phyloP scores from a whole-genome alignment of 2,888 invertebrate genomes.

The Desoria tigrina region DNA sequence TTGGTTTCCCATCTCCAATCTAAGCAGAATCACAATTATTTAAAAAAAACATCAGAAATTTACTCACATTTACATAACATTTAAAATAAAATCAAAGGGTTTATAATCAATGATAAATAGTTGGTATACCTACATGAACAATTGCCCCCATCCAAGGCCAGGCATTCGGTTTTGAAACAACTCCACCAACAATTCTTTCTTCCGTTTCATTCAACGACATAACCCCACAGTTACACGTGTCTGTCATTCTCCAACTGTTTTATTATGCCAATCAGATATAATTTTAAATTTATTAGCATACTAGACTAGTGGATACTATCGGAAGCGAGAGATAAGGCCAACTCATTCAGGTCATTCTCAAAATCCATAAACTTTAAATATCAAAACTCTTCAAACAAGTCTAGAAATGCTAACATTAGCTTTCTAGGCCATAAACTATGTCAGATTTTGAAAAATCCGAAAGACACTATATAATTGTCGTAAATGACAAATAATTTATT shows the following conservation, averaged over 20 bases:
- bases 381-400: too few relatives aligned
- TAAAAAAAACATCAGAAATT: not conserved
- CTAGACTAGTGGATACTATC: too few relatives aligned
- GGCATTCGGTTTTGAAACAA: constrained; percentile 35
- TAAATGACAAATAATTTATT: too few relatives aligned
- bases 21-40: not conserved
- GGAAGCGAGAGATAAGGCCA: too few relatives aligned
- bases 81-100: not conserved
- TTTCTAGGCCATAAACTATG: too few relatives aligned
- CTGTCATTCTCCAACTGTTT: constrained; percentile 9
- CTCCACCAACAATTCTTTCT: constrained; percentile 48
- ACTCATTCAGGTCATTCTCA: too few relatives aligned
- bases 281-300: too few relatives aligned
- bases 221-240: constrained; percentile 20
- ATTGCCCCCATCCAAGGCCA: constrained; percentile 51
- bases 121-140: constrained; percentile 20
- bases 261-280: too few relatives aligned
- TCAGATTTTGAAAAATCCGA: too few relatives aligned
- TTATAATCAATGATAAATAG: not conserved
- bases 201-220: not conserved
- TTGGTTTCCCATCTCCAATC: constrained; percentile 16
- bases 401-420: too few relatives aligned
- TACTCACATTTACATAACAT: not conserved
- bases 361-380: too few relatives aligned
- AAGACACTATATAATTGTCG: too few relatives aligned